Evolutionary conservation across 2,888 invertebrate genomes (phyloP), one percentile per base, ranked within the genome.

Genomic region (Hoplodrina blanda): DNA sequence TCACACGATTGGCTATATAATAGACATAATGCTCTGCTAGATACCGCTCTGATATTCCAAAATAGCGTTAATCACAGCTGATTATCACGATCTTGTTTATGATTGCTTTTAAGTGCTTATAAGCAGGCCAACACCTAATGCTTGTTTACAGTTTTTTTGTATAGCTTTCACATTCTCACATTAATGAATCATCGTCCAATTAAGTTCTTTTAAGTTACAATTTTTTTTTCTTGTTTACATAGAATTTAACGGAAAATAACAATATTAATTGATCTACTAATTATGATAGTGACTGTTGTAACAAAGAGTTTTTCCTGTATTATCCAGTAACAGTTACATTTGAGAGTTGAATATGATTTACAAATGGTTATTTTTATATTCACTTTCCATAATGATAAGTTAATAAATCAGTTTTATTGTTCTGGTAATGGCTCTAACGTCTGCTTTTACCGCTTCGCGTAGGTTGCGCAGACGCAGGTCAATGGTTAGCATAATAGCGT

Each of bases 41-140:
- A 41, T 54, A 41, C 33, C 37, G 53, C 53, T 57, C 62, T 53
- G 67, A 57, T 67, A 73, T 62, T 67, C 61, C n/a, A 70, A 72
- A 64, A 71, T 65, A 50, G 66, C 61, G 57, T 67, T 78, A 75
- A 82, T 82, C 71, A 73, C 75, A 82, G 78, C 64, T 80, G 69
- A 65, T 68, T 73, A 82, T 80, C 73, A 82, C 71, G 55, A 69
- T 78, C 25, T 66, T 64, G 25, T 65, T 50, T 69, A 52, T 7
- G 50, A 64, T 69, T 79, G 64, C 68, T 81, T 70, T 53, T 54
- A 30, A 68, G 59, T 69, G 62, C 25, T 62, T 41, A 64, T 33
- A 61, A 65, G 75, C 64, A 67, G 67, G 75, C 68, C 56, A 60
- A 65, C 62, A 71, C 62, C 75, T 70, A 60, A 55, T 61, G 65